These are phyloP conservation scores for Hyles euphorbiae DNA, from an alignment of 1,140 invertebrate genomes.

Conservation along the genomic window DNA sequence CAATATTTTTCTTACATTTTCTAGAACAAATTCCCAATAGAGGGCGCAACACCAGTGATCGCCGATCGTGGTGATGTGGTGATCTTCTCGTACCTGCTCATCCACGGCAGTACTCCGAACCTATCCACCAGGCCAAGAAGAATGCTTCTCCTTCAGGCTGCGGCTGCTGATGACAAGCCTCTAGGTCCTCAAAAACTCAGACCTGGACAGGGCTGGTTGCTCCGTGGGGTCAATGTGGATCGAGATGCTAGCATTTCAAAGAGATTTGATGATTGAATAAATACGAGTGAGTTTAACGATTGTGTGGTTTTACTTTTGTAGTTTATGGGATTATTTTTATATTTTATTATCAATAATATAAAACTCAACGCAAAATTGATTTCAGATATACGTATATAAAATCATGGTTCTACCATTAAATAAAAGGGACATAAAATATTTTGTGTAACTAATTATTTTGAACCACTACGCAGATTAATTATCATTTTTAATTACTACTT, in stretches of 20 bases:
- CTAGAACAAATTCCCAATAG: conserved; percentile 69
- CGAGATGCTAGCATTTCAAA: conserved; percentile 1
- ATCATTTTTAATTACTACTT: too few species aligned
- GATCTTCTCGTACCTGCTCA: conserved; percentile 72
- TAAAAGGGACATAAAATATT: too few species aligned
- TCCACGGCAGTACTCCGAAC: conserved; percentile 78
- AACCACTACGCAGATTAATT: too few species aligned
- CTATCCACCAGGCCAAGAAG: conserved; percentile 60
- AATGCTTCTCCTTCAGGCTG: conserved; percentile 77
- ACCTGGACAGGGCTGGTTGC: conserved; percentile 6
- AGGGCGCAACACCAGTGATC: conserved; percentile 67
- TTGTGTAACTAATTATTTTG: too few species aligned
- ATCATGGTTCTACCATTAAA: too few species aligned
- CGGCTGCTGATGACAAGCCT: conserved; percentile 66
- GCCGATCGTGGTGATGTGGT: conserved; percentile 74
- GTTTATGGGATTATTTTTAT: too few species aligned
- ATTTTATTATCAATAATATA: too few species aligned
- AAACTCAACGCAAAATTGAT: too few species aligned
- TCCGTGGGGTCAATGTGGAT: not conserved
- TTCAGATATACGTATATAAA: too few species aligned
- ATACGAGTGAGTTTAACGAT: not conserved
- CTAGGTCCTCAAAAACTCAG: too few species aligned
- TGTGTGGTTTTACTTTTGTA: too few species aligned
- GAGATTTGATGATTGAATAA: conserved; percentile 1
- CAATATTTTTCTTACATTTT: conserved; percentile 4